Evolutionary conservation across 2,888 invertebrate species (phyloP), one percentile per base, ranked within the genome.

Genomic region (Galerucella nymphaeae): DNA sequence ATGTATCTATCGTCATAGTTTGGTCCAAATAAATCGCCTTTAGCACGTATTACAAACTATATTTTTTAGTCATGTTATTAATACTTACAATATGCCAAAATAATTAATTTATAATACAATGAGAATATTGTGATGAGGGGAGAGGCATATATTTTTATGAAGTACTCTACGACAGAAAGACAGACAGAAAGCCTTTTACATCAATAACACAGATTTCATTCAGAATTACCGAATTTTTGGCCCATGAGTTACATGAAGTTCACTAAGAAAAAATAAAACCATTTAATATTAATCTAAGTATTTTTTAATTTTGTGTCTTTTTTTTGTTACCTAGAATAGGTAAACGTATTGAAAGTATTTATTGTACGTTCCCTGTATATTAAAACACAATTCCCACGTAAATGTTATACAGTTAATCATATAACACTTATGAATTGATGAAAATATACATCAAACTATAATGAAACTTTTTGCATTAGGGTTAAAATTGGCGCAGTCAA

Each of bases 241-340:
- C 79, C 81, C 82, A 80, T 81, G 81, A 82, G 83, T 86, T 86
- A 86, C 86, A 86, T 86, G 86, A 87, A 86, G 86, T 87, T 86
- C 85, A 86, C 87, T 87, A 84, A 77, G 81, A 81, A 82, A 80
- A 80, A 83, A 82, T 73, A 82, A 81, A 79, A 78, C 72, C 75
- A 75, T 77, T 75, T 70, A 73, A 76, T 78, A 75, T 58, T 42
- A 57, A 65, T 71, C 73, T 70, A 72, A 66, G 67, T 62, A 57
- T 65, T 70, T 38, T 66, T 61, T 3, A 58, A 41, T 53, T 50
- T 48, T 38, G 50, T 65, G 64, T 55, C 62, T 10, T 67, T 59
- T 68, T n/a, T 48, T 67, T 41, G 42, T 42, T 58, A 58, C 14
- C 23, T 16, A 14, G 50, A 6, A n/a, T 45, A 13, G 13, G 42